phyloP scores from a whole-genome alignment of 2,797 vertebrate genomes.

The Babyrousa celebensis region DNA sequence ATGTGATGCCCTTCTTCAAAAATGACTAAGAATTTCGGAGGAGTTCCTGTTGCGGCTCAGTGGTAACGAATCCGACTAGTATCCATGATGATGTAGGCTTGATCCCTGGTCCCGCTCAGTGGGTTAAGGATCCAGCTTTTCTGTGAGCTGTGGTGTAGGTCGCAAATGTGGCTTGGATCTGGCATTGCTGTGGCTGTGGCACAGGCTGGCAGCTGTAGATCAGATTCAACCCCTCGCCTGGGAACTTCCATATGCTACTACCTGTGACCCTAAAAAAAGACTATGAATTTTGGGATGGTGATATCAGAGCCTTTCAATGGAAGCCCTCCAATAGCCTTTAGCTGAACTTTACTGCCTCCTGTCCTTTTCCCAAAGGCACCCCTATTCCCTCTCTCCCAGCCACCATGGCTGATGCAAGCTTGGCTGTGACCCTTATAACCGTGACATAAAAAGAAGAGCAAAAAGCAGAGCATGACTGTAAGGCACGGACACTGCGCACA shows the following conservation, averaged over 20 bases:
- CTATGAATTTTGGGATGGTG: not conserved
- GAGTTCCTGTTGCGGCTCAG: too few relatives aligned
- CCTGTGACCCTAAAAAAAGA: not conserved
- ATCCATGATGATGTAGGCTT: too few relatives aligned
- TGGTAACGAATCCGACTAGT: too few relatives aligned
- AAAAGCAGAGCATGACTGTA: constrained; percentile 10
- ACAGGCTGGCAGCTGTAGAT: too few relatives aligned
- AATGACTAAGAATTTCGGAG: not conserved
- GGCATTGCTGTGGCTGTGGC: too few relatives aligned
- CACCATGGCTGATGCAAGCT: not conserved
- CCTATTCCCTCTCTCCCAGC: too few relatives aligned
- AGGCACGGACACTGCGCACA: not conserved
- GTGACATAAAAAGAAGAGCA: not conserved
- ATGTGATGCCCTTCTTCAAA: not conserved
- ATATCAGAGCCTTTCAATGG: not conserved
- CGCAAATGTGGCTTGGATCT: too few relatives aligned
- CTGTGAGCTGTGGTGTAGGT: too few relatives aligned
- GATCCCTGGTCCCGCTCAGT: too few relatives aligned
- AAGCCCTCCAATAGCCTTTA: not conserved
- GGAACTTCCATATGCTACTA: too few relatives aligned
- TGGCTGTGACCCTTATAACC: not conserved
- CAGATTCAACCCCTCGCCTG: too few relatives aligned
- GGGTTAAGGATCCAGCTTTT: too few relatives aligned
- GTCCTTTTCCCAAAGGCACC: not conserved
- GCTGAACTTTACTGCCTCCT: not conserved